Conservation (phyloP, 2,888 invertebrate species). For the Ormyrus pomaceus region DNA sequence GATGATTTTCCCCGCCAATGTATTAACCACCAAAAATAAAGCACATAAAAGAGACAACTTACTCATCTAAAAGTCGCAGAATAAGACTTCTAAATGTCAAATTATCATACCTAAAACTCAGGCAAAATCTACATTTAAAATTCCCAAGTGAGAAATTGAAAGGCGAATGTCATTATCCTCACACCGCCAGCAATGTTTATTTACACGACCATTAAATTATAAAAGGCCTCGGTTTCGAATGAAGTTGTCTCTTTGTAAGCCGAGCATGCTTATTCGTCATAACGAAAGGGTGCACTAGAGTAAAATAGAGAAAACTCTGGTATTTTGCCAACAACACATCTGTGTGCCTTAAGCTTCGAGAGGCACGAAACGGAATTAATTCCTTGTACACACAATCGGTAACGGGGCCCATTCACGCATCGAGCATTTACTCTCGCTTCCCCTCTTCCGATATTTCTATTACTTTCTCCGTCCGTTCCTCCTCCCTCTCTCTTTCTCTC, state of each 20-base stretch:
- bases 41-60: no score
- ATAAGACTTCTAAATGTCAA: background rate
- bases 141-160: background rate
- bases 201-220: background rate
- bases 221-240: background rate
- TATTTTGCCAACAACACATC: conserved; percentile 40
- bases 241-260: conserved; percentile 16
- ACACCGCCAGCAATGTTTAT: conserved; percentile 1
- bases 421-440: background rate
- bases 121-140: conserved; percentile 30
- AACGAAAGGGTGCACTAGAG: background rate
- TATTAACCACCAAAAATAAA: no score
- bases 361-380: conserved; percentile 60
- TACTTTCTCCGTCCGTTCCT: background rate
- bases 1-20: no score
- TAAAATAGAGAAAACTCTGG: conserved; percentile 8
- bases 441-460: background rate
- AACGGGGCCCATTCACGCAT: conserved; percentile 28
- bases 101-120: conserved; percentile 11
- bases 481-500: background rate
- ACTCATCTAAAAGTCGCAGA: no score
- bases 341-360: conserved; percentile 49
- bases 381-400: conserved; percentile 49
- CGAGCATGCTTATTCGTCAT: conserved; percentile 22
- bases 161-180: no score